Evolutionary conservation across 2,113 vertebrate genomes (phyloP).

Genomic region (Nipponia nippon): DNA sequence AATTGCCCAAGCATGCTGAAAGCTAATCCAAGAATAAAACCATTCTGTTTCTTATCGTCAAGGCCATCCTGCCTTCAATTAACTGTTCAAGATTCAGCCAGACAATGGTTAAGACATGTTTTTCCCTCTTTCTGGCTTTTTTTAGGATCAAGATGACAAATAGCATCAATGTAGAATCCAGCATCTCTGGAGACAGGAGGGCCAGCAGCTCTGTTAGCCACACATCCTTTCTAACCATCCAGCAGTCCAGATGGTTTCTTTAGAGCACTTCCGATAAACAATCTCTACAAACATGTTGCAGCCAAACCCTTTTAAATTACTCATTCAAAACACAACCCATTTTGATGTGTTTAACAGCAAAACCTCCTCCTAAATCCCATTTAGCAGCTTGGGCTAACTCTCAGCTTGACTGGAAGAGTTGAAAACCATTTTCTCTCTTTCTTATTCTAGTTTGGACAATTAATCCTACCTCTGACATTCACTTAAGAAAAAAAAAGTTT

Average conservation of each 20-base stretch:
- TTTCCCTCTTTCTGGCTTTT: not conserved
- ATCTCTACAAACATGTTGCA: not conserved
- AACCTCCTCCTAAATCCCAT: not conserved
- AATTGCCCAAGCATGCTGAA: not conserved
- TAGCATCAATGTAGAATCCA: not conserved
- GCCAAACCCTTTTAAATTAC: not conserved
- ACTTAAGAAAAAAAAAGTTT: not conserved
- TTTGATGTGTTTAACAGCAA: not conserved
- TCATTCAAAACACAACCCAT: not conserved
- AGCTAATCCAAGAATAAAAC: not conserved
- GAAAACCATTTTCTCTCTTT: not conserved
- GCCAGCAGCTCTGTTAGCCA: not conserved
- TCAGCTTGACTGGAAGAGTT: not conserved
- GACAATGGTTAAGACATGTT: not conserved
- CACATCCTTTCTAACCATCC: rapidly evolving
- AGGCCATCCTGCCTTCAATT: not conserved
- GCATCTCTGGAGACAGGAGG: not conserved
- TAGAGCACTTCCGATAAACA: not conserved
- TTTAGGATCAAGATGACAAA: not conserved
- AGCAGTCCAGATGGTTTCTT: not conserved
- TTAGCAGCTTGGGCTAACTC: not conserved
- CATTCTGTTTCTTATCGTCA: not conserved
- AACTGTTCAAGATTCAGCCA: not conserved
- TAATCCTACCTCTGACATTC: not conserved
- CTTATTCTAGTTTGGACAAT: not conserved